These are phyloP conservation scores for Brachyistius frenatus DNA, from an alignment of 2,113 vertebrate genomes.

Conservation along the genomic window DNA sequence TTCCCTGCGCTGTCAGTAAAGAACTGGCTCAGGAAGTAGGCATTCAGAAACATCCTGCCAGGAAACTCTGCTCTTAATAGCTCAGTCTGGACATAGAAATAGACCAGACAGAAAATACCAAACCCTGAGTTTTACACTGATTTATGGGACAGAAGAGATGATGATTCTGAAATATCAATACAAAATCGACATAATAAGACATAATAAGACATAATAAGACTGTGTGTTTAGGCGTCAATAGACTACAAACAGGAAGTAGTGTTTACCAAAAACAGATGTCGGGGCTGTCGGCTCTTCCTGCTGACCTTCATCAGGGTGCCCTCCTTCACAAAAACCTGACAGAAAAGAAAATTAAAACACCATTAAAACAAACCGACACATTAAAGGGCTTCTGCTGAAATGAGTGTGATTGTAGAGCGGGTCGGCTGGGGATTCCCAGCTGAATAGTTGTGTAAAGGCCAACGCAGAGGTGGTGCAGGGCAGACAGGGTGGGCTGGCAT, in stretches of 20 bases:
- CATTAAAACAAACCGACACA: conserved; percentile 21
- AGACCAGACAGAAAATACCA: conserved; percentile 40
- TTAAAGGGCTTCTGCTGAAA: conserved; percentile 7
- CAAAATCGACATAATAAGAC: not conserved
- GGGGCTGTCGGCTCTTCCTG: conserved; percentile 89
- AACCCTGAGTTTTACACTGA: conserved; percentile 35
- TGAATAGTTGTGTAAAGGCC: conserved; percentile 64
- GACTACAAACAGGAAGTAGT: conserved; percentile 41
- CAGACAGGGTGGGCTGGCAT: conserved; percentile 52
- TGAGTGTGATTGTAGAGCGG: conserved; percentile 38
- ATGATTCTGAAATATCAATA: not conserved
- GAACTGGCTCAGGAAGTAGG: conserved; percentile 84
- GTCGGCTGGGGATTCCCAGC: conserved; percentile 62
- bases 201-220: not conserved
- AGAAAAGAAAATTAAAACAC: not conserved
- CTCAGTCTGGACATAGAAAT: conserved; percentile 66
- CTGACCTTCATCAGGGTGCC: conserved; percentile 96
- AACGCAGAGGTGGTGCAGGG: conserved; percentile 48
- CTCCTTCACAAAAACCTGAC: conserved; percentile 95
- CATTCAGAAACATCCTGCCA: conserved; percentile 88
- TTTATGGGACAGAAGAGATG: conserved; percentile 10
- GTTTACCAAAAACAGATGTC: conserved; percentile 96
- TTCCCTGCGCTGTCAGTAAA: conserved; percentile 80
- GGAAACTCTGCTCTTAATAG: conserved; percentile 84
- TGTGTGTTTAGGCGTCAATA: not conserved